Evolutionary conservation across 2,113 vertebrate genomes (phyloP).

Genomic region (Asarcornis scutulata): DNA sequence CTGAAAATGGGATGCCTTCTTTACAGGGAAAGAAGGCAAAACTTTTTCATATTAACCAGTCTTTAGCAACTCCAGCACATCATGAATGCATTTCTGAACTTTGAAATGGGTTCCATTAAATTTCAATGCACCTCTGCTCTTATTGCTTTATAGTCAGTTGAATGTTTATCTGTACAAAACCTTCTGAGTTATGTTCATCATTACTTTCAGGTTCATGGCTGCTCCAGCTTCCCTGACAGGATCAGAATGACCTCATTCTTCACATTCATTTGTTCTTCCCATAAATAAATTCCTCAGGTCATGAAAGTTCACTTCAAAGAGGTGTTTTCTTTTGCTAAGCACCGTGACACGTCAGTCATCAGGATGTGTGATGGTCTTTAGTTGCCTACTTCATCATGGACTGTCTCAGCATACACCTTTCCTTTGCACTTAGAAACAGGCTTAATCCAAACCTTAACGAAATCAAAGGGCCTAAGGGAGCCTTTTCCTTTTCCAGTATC

Average conservation of each 20-base stretch:
- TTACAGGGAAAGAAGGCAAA: not conserved
- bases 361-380: not conserved
- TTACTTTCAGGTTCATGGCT: constrained; percentile 14
- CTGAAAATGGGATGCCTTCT: not conserved
- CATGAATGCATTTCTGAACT: not conserved
- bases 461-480: not conserved
- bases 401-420: not conserved
- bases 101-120: not conserved
- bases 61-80: not conserved
- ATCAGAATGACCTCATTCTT: not conserved
- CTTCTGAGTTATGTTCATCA: not conserved
- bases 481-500: not conserved
- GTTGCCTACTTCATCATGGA: not conserved
- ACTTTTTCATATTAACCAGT: not conserved
- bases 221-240: not conserved
- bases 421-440: not conserved
- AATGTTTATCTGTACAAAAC: constrained; percentile 4
- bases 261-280: not conserved
- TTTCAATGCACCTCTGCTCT: not conserved
- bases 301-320: not conserved
- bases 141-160: not conserved
- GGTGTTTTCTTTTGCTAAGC: not conserved
- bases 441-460: not conserved
- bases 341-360: not conserved
- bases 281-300: constrained; percentile 1